phyloP scores from a whole-genome alignment of 2,113 vertebrate species.

The Anarhynchus alexandrinus region DNA sequence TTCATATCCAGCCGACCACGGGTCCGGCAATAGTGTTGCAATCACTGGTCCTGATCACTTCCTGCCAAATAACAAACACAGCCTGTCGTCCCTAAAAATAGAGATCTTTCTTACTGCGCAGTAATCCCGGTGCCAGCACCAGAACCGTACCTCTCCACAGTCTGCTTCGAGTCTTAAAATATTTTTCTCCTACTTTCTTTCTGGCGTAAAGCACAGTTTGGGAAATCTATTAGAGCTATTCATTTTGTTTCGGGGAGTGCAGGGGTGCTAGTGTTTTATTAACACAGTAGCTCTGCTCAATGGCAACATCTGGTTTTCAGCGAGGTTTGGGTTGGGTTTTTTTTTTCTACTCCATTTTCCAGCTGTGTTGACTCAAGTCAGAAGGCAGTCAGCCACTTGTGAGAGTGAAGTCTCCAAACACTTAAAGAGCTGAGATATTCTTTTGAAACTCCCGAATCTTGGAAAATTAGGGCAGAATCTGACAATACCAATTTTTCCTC shows the following conservation, averaged over 20 bases:
- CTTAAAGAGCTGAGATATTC: slow-evolving; percentile 32
- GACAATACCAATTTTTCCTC: slow-evolving; percentile 56
- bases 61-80: slow-evolving; percentile 9
- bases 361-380: slow-evolving; percentile 59
- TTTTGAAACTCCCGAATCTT: slow-evolving; percentile 42
- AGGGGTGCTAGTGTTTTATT: slow-evolving; percentile 40
- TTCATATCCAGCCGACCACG: not conserved
- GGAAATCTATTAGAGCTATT: slow-evolving; percentile 19
- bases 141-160: not conserved
- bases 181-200: not conserved
- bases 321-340: not conserved
- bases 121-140: not conserved
- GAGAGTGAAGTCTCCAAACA: slow-evolving; percentile 27
- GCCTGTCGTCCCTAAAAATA: slow-evolving; percentile 5
- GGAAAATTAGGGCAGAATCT: slow-evolving; percentile 55
- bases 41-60: not conserved
- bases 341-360: slow-evolving; percentile 22
- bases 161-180: not conserved
- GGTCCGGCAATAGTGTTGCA: not conserved
- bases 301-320: slow-evolving; percentile 54
- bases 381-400: slow-evolving; percentile 25
- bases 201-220: not conserved
- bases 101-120: not conserved
- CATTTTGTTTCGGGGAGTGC: not conserved
- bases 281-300: slow-evolving; percentile 41